Conservation (phyloP, 2,888 invertebrate species). For the Drosophila putrida region DNA sequence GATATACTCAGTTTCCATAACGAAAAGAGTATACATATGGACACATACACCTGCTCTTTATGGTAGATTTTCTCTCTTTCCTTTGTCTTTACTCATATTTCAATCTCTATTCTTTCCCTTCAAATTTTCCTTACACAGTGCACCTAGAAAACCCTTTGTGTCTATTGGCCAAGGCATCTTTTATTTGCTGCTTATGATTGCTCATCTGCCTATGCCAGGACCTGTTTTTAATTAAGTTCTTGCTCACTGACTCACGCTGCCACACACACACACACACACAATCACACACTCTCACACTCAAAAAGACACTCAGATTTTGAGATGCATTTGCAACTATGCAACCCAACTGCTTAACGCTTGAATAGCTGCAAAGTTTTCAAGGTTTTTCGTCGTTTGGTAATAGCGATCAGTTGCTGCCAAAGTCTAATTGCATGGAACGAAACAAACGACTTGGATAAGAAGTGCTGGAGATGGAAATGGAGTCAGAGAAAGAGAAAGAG, state of each 20-base stretch:
- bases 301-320: conserved; percentile 9
- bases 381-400: conserved; percentile 55
- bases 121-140: not conserved
- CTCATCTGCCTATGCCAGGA: conserved; percentile 22
- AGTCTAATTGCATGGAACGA: conserved; percentile 80
- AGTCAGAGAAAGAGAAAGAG: not conserved
- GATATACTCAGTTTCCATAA: not conserved
- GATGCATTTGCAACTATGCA: conserved; percentile 47
- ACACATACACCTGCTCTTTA: not conserved
- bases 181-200: conserved; percentile 53
- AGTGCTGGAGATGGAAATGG: conserved; percentile 24
- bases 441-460: conserved; percentile 79
- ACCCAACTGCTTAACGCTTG: conserved; percentile 53
- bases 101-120: not conserved
- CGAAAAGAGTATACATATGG: not conserved
- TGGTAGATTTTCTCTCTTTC: not conserved
- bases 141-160: conserved; percentile 20
- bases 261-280: not conserved
- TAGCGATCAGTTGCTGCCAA: conserved; percentile 76
- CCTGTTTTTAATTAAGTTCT: conserved; percentile 68
- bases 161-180: conserved; percentile 32
- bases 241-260: conserved; percentile 22
- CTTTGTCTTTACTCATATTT: conserved; percentile 13
- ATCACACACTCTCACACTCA: not conserved
- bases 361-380: conserved; percentile 60